Evolutionary conservation across 2,797 vertebrate species (phyloP), one percentile per base, ranked within the genome.

Genomic region (Myotis daubentonii): DNA sequence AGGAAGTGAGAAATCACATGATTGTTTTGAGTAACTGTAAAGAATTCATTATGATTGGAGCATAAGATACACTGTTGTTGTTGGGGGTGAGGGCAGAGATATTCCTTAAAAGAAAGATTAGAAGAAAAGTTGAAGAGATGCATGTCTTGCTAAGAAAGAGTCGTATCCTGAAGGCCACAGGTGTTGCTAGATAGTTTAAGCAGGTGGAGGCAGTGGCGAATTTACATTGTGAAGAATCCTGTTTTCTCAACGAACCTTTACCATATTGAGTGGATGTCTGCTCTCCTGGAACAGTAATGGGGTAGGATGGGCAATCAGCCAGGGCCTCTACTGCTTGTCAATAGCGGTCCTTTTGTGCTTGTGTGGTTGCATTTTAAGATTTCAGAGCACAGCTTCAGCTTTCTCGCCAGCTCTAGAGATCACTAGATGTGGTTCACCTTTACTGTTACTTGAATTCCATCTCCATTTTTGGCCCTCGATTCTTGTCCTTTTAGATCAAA

Each of bases 71-170:
- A 16, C 30, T 22, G 6, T 36, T 33, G n/a, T 8, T 62, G 36
- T 3, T 1, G 38, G 36, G 3, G 1, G 5, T 7, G 15, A 15
- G 13, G 3, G 3, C 8, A 2, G 15, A n/a, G 12, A 15, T 13
- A 49, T 6, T 55, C 36, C 9, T 85, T 20, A 81, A 17, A 15
- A 75, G 5, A 93, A 51, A 51, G 3, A 82, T 33, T 25, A 90
- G 33, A 78, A 89, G 20, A 68, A 83, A 90, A 70, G 5, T 70
- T 72, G 20, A 72, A 60, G 33, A 66, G 20, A 72, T 71, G 70
- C 25, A 15, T 5, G 8, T 71, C 19, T 88, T 80, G 44, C 44
- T 47, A 74, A 76, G 36, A 16, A 66, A n/a, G 41, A 38, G 15
- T 85, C 51, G 28, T 76, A 72, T 17, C 7, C 23, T 41, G 16